Evolutionary conservation across 1,140 invertebrate genomes (phyloP), one percentile per base, ranked within the genome.

Genomic region (Hyles vespertilio): DNA sequence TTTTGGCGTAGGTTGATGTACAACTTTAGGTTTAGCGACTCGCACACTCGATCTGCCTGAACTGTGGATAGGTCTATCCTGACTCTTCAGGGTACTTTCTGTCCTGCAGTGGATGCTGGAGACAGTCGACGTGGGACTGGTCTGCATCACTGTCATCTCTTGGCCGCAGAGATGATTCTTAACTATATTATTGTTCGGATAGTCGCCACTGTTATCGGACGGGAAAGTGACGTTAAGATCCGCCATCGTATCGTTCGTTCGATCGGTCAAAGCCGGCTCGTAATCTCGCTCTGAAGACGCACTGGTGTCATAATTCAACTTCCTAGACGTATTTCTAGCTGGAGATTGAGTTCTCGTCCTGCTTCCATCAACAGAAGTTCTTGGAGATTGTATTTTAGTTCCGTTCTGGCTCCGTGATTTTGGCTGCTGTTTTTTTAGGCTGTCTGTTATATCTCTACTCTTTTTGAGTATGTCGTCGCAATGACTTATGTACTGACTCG

Each of bases 241-340:
- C 1, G 87, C 89, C 72, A 90, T 74, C 0, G 89, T 90, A 51
- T 90, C 88, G 65, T 80, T 89, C 59, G 87, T 89, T 73, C 87
- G 79, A 50, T 87, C 85, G 9, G 87, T 89, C 22, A 87, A 51
- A n/a, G 88, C 72, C 5, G 71, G 72, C 8, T 88, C 88, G 48
- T 68, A 79, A 47, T 89, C 84, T 11, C 72, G 73, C n/a, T 81
- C 79, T 2, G 77, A 74, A 7, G 79, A 83, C 0, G 69, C 59
- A 34, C 76, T 84, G 0, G 74, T 80, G n/a, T 86, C 82, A 48
- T 88, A 86, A 6, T 75, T 77, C 3, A 86, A 61, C 51, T 72
- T 79, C 47, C 83, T 72, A 22, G 83, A 84, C 7, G 72, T 67
- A 2, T 68, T 76, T 50, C 57, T 77, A 6, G 40, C 69, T 2